phyloP scores from a whole-genome alignment of 2,888 invertebrate species.

The Hirtodrosophila histrioides region DNA sequence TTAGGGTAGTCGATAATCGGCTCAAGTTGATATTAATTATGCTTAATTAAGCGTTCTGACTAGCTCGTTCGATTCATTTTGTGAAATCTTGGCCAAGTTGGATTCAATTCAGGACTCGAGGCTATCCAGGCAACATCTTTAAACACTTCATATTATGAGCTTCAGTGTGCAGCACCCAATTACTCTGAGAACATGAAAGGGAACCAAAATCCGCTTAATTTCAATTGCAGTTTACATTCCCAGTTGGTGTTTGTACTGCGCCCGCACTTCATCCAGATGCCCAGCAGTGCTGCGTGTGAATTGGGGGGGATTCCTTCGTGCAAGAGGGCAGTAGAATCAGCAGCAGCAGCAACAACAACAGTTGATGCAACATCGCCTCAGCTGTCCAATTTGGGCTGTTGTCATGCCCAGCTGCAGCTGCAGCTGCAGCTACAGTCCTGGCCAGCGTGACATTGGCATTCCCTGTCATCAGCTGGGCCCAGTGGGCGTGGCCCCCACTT shows the following conservation, averaged over 20 bases:
- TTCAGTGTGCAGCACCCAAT: conserved; percentile 41
- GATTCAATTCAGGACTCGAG: no score
- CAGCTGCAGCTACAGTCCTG: conserved; percentile 23
- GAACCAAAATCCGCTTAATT: conserved; percentile 53
- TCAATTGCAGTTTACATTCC: conserved; percentile 54
- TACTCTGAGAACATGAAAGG: conserved; percentile 45
- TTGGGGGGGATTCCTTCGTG: neutral
- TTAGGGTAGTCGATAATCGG: no score
- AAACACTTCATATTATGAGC: no score
- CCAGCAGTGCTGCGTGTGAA: no score
- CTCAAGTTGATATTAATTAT: no score
- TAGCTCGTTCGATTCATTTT: no score
- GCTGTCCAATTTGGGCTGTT: conserved; percentile 30
- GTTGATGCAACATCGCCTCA: conserved; percentile 18
- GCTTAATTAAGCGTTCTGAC: no score
- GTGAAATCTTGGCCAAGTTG: no score
- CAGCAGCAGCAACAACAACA: conserved; percentile 15
- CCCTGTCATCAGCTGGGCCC: conserved; percentile 40
- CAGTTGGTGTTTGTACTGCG: neutral
- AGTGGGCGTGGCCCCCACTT: neutral
- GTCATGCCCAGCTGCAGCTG: conserved; percentile 15
- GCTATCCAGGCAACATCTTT: no score
- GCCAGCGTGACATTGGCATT: conserved; percentile 67
- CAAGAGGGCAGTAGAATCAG: no score
- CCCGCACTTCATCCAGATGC: no score